Conservation (phyloP, 2,113 vertebrate species). For the Hippocampus guttulatus region DNA sequence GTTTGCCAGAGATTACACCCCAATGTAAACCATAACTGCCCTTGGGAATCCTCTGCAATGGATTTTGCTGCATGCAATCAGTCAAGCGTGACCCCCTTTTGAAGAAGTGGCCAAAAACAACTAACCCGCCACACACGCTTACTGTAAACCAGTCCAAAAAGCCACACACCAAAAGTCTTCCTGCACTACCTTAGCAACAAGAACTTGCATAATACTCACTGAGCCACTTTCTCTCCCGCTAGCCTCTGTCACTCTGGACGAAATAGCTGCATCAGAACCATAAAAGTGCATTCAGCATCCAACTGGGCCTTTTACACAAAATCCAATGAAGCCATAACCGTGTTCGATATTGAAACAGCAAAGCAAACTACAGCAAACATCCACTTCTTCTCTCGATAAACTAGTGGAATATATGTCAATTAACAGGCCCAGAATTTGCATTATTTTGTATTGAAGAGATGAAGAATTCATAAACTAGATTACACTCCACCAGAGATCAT, state of each 20-base stretch:
- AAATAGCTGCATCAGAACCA: not conserved
- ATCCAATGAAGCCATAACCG: not conserved
- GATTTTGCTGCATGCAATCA: conserved; percentile 34
- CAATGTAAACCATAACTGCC: conserved; percentile 27
- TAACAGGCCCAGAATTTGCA: too few relatives aligned
- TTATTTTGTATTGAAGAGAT: too few relatives aligned
- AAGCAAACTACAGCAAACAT: too few relatives aligned
- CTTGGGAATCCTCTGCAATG: conserved; percentile 42
- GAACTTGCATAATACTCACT: not conserved
- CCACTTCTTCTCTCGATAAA: too few relatives aligned
- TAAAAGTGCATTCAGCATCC: not conserved
- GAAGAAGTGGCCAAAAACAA: not conserved
- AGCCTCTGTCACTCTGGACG: too few relatives aligned
- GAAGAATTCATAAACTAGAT: too few relatives aligned
- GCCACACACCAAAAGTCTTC: not conserved
- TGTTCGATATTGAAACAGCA: not conserved
- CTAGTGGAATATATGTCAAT: too few relatives aligned
- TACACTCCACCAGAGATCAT: too few relatives aligned
- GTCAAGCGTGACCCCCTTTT: conserved; percentile 9
- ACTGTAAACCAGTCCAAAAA: not conserved
- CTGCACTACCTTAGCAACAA: not conserved
- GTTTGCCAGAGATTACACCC: conserved; percentile 25
- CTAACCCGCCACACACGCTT: not conserved
- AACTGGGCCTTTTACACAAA: not conserved
- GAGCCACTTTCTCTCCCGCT: not conserved